These are phyloP conservation scores for Trichogramma dendrolimi DNA, from an alignment of 2,888 invertebrate species.

Conservation along the genomic window DNA sequence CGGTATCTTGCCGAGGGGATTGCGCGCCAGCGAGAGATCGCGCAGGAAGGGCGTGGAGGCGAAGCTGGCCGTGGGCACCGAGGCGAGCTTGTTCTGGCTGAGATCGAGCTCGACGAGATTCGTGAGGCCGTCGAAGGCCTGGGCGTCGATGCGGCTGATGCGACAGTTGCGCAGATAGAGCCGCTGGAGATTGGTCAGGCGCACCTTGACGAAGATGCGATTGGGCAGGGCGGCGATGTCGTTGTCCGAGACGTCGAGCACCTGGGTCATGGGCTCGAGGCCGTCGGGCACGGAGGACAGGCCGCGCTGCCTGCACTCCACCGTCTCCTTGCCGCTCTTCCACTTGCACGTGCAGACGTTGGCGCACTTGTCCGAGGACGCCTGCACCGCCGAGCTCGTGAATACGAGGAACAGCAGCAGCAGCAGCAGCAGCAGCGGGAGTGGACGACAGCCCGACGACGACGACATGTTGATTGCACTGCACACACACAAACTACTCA, in stretches of 20 bases:
- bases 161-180: slow-evolving; percentile 79
- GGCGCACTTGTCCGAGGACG: slow-evolving; percentile 44
- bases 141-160: slow-evolving; percentile 79
- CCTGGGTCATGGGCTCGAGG: slow-evolving; percentile 85
- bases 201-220: slow-evolving; percentile 76
- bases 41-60: slow-evolving; percentile 75
- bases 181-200: slow-evolving; percentile 80
- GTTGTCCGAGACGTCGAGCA: slow-evolving; percentile 84
- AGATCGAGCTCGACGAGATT: slow-evolving; percentile 87
- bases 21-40: slow-evolving; percentile 74
- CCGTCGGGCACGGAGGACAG: slow-evolving; percentile 81
- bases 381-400: slow-evolving; percentile 35
- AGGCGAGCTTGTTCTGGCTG: slow-evolving; percentile 75
- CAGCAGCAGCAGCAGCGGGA: neutral
- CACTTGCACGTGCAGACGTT: slow-evolving; percentile 79
- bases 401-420: slow-evolving; percentile 20
- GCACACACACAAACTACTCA: neutral
- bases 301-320: slow-evolving; percentile 80
- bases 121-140: slow-evolving; percentile 80
- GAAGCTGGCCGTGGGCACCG: slow-evolving; percentile 76
- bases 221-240: slow-evolving; percentile 78
- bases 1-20: slow-evolving; percentile 77
- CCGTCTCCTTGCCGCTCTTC: slow-evolving; percentile 91
- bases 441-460: neutral
- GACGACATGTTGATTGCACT: slow-evolving; percentile 8